These are phyloP conservation scores for Clanis bilineata DNA, from an alignment of 2,888 invertebrate species.

Conservation along the genomic window DNA sequence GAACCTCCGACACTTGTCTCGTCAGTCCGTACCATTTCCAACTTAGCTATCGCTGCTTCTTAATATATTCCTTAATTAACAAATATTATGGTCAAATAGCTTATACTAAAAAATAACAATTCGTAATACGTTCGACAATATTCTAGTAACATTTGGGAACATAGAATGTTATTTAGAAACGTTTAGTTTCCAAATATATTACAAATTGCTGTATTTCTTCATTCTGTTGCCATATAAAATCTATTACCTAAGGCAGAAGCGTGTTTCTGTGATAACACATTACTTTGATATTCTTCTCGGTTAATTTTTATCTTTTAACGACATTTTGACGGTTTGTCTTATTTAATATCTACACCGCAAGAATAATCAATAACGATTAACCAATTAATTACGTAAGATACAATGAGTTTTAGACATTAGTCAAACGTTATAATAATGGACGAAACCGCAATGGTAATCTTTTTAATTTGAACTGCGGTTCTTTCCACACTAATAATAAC, in stretches of 20 bases:
- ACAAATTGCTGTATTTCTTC: constrained; percentile 26
- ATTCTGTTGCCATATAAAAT: constrained; percentile 22
- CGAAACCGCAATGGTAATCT: constrained; percentile 3
- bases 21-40: no score
- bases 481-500: background rate
- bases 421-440: background rate
- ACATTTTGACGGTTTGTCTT: constrained; percentile 4
- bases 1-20: no score
- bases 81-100: no score
- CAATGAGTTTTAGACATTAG: background rate
- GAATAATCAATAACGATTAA: background rate
- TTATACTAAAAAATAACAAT: constrained; percentile 4
- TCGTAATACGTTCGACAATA: constrained; percentile 26
- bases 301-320: background rate
- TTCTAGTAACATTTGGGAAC: constrained; percentile 22
- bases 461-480: background rate
- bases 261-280: constrained; percentile 11
- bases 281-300: constrained; percentile 12
- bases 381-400: constrained; percentile 9
- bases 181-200: constrained; percentile 28
- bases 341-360: background rate
- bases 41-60: no score
- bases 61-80: no score
- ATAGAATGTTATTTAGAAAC: constrained; percentile 23
- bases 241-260: constrained; percentile 19